phyloP scores from a whole-genome alignment of 2,888 invertebrate genomes.

The Rotaria socialis region DNA sequence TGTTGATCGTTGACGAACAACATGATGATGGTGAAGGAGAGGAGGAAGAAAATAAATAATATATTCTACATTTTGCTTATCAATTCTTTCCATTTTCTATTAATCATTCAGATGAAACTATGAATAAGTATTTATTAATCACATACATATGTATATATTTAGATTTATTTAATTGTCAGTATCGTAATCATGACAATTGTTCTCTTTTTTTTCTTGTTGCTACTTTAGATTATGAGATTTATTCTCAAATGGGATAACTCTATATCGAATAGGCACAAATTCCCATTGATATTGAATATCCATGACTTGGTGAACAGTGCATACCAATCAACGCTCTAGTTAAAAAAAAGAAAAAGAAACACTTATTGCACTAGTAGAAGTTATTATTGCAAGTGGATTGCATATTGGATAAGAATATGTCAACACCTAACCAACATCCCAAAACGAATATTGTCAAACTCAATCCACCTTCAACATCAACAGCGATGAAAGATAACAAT shows the following conservation, averaged over 20 bases:
- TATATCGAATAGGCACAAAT: background rate
- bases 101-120: too few species aligned
- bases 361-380: background rate
- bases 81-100: background rate
- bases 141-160: too few species aligned
- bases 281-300: background rate
- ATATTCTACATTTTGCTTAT: background rate
- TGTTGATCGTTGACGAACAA: background rate
- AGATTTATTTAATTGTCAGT: too few species aligned
- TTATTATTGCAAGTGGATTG: background rate
- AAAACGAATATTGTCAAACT: background rate
- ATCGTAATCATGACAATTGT: too few species aligned
- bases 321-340: background rate
- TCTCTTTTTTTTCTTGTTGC: too few species aligned
- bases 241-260: slow-evolving; percentile 12
- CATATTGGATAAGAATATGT: background rate
- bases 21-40: background rate
- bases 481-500: background rate
- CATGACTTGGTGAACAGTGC: slow-evolving; percentile 26
- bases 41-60: background rate
- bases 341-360: background rate
- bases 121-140: too few species aligned
- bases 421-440: slow-evolving; percentile 6
- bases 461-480: background rate
- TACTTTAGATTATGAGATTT: slow-evolving; percentile 10